These are phyloP conservation scores for Cirrhinus molitorella DNA, from an alignment of 2,797 vertebrate genomes.

Conservation along the genomic window DNA sequence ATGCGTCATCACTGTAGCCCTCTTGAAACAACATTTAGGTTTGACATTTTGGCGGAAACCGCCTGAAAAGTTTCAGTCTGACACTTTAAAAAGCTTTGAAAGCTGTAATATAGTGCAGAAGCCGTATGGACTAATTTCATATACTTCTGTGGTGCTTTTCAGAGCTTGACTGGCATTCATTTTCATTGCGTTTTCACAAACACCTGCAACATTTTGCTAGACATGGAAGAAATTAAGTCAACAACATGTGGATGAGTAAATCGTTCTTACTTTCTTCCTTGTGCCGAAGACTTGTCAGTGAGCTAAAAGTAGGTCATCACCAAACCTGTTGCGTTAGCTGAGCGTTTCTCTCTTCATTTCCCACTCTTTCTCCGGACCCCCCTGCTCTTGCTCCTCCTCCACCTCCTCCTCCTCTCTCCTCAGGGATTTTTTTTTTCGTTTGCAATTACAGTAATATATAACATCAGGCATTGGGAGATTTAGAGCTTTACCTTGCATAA, in stretches of 20 bases:
- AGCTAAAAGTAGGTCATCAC: slow-evolving; percentile 52
- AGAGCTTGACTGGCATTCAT: not conserved
- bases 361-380: slow-evolving; percentile 36
- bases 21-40: not conserved
- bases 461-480: slow-evolving; percentile 81
- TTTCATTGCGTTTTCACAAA: not conserved
- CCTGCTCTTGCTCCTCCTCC: slow-evolving; percentile 57
- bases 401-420: slow-evolving; percentile 52
- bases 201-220: not conserved
- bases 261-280: slow-evolving; percentile 22
- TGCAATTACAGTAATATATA: slow-evolving; percentile 86
- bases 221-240: not conserved
- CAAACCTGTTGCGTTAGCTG: slow-evolving; percentile 61
- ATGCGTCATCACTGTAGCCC: not conserved
- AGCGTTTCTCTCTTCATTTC: slow-evolving; percentile 48
- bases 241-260: not conserved
- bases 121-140: not conserved
- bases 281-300: slow-evolving; percentile 53
- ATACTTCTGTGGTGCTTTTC: not conserved
- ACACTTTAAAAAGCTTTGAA: not conserved
- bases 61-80: not conserved
- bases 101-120: not conserved
- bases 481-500: slow-evolving; percentile 85
- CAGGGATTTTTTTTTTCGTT: slow-evolving; percentile 63
- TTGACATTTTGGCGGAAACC: not conserved